Evolutionary conservation across 2,113 vertebrate species (phyloP).

Genomic region (Oryzias celebensis): DNA sequence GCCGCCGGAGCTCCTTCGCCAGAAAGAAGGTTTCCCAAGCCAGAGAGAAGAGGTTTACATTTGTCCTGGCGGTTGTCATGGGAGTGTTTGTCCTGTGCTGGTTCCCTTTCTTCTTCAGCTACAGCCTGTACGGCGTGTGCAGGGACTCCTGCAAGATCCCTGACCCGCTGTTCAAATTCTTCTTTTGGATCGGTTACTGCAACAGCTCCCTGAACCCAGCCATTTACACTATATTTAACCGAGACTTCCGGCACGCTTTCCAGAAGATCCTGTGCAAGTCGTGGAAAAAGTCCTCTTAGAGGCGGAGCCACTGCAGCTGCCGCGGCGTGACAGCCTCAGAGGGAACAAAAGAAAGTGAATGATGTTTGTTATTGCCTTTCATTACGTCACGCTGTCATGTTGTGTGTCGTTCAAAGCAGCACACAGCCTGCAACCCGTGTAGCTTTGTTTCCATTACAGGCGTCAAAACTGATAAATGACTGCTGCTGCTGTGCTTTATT

Average conservation of each 20-base stretch:
- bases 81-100: constrained; percentile 94
- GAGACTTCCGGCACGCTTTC: constrained; percentile 91
- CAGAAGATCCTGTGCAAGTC: constrained; percentile 90
- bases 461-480: constrained; percentile 19
- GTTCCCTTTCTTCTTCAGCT: constrained; percentile 97
- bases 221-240: constrained; percentile 95
- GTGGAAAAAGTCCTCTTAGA: constrained; percentile 80
- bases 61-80: constrained; percentile 94
- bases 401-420: constrained; percentile 32
- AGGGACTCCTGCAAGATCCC: constrained; percentile 87
- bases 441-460: constrained; percentile 18
- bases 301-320: constrained; percentile 4
- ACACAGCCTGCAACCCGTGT: constrained; percentile 9
- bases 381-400: constrained; percentile 35
- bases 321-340: constrained; percentile 26
- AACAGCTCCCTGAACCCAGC: constrained; percentile 95
- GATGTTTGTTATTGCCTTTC: constrained; percentile 21
- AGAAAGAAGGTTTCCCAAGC: constrained; percentile 86
- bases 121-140: constrained; percentile 89
- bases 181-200: constrained; percentile 97
- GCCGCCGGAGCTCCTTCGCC: constrained; percentile 82
- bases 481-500: constrained; percentile 3
- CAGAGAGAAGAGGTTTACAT: constrained; percentile 92
- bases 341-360: constrained; percentile 27
- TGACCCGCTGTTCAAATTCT: constrained; percentile 89